Evolutionary conservation across 1,140 invertebrate genomes (phyloP).

Genomic region (Caenorhabditis brenneri): DNA sequence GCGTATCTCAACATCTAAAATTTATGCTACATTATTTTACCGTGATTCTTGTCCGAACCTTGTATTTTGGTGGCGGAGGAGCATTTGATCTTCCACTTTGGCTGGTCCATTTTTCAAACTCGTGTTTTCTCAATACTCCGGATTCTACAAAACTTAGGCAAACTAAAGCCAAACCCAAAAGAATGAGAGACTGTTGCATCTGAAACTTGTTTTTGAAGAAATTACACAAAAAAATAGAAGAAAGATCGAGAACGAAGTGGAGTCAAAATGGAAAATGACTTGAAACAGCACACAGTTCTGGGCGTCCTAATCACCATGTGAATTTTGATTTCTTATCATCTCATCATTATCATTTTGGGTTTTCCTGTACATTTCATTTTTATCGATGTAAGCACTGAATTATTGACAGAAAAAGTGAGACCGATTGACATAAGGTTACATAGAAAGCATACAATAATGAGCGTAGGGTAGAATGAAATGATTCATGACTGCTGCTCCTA

Average conservation of each 20-base stretch:
- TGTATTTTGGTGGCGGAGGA: conserved; percentile 4
- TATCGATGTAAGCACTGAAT: not conserved
- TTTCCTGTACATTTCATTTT: conserved; percentile 37
- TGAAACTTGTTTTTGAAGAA: not conserved
- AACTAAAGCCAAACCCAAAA: not conserved
- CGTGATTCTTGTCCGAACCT: not conserved
- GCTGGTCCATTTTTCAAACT: conserved; percentile 3
- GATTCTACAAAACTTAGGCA: not conserved
- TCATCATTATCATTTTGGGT: not conserved
- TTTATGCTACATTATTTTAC: not conserved
- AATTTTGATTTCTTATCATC: not conserved
- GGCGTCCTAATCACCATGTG: conserved; percentile 28
- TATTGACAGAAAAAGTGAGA: conserved; percentile 9
- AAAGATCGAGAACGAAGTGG: not conserved
- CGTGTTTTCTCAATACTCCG: not conserved
- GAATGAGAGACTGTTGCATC: conserved; percentile 13
- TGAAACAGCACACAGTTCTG: not conserved
- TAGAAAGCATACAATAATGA: conserved; percentile 68
- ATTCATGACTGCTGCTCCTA: conserved; percentile 60
- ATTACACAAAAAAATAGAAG: not conserved
- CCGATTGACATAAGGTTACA: conserved; percentile 48
- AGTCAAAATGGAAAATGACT: not conserved
- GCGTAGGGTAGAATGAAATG: conserved; percentile 64
- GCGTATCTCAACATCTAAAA: conserved; percentile 41
- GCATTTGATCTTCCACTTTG: not conserved